Conservation (phyloP, 1,140 invertebrate genomes). For the Gonioctena quinquepunctata region DNA sequence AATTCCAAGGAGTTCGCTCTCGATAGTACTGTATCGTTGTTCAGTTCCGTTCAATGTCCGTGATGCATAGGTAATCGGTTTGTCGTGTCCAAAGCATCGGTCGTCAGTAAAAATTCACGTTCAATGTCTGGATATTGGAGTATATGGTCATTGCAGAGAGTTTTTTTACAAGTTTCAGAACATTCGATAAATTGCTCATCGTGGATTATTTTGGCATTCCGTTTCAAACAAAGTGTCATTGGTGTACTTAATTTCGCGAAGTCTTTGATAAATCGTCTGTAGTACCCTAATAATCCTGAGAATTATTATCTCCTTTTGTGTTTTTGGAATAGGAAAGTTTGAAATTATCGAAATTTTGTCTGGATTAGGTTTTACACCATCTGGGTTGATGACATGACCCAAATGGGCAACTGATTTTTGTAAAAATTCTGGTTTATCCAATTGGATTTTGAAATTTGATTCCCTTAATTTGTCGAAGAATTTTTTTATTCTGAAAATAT, state of each 20-base stretch:
- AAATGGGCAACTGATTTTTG: slow-evolving; percentile 54
- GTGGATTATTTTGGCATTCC: slow-evolving; percentile 18
- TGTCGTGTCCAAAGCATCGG: slow-evolving; percentile 42
- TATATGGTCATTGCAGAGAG: slow-evolving; percentile 32
- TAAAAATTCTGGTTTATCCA: slow-evolving; percentile 42
- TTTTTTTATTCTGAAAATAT: slow-evolving; percentile 13
- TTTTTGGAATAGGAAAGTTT: slow-evolving; percentile 20
- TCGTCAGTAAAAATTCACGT: slow-evolving; percentile 47
- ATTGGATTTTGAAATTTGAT: slow-evolving; percentile 35
- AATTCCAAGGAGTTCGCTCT: slow-evolving; percentile 53
- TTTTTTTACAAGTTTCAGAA: slow-evolving; percentile 20
- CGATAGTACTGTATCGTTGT: slow-evolving; percentile 33
- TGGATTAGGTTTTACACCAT: slow-evolving; percentile 31
- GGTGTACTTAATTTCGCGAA: slow-evolving; percentile 38
- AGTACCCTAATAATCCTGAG: no score
- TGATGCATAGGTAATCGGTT: not conserved
- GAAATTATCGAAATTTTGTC: slow-evolving; percentile 24
- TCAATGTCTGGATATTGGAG: slow-evolving; percentile 51
- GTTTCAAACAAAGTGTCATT: slow-evolving; percentile 27
- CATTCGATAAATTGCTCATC: slow-evolving; percentile 32
- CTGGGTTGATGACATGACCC: slow-evolving; percentile 24
- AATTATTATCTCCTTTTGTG: not conserved
- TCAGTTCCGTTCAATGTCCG: slow-evolving; percentile 38
- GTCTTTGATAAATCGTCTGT: slow-evolving; percentile 26
- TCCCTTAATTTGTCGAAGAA: slow-evolving; percentile 12